phyloP scores from a whole-genome alignment of 2,797 vertebrate species.

The Threskiornis aethiopicus region DNA sequence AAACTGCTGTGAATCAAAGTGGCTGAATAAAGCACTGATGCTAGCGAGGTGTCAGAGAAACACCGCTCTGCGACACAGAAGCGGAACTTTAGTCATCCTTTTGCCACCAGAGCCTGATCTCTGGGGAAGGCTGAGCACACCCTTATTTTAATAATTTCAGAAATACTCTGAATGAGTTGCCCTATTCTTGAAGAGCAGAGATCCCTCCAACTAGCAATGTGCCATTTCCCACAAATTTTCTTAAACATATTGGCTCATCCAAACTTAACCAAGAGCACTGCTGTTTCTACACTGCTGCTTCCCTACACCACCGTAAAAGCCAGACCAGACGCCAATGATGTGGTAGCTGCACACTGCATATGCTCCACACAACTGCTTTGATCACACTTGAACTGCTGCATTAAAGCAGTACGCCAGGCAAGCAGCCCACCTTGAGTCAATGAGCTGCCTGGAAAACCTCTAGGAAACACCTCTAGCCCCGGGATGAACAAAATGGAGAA shows the following conservation, averaged over 20 bases:
- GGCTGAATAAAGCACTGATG: neutral
- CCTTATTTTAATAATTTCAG: neutral
- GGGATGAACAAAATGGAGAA: neutral
- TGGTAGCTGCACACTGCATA: fast-evolving
- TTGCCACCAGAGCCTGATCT: neutral
- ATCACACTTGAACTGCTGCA: neutral
- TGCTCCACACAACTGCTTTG: neutral
- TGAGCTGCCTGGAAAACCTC: neutral
- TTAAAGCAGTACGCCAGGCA: neutral
- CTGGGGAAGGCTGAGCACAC: neutral
- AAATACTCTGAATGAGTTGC: neutral
- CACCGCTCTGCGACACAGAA: neutral
- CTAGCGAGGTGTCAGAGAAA: neutral
- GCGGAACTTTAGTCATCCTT: neutral
- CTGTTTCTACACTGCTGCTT: neutral
- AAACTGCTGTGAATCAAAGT: slow-evolving; percentile 22
- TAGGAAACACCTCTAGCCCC: neutral
- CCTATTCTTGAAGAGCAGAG: neutral
- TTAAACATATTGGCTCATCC: neutral
- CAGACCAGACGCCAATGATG: fast-evolving
- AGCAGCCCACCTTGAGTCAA: neutral
- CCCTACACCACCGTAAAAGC: neutral
- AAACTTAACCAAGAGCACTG: neutral
- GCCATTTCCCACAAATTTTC: neutral
- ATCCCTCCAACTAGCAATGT: neutral